Percentiles rank a stretch among this genome's conserved stretches.
Conservation (phyloP, 1,140 invertebrate genomes). For the Cephus cinctus region DNA sequence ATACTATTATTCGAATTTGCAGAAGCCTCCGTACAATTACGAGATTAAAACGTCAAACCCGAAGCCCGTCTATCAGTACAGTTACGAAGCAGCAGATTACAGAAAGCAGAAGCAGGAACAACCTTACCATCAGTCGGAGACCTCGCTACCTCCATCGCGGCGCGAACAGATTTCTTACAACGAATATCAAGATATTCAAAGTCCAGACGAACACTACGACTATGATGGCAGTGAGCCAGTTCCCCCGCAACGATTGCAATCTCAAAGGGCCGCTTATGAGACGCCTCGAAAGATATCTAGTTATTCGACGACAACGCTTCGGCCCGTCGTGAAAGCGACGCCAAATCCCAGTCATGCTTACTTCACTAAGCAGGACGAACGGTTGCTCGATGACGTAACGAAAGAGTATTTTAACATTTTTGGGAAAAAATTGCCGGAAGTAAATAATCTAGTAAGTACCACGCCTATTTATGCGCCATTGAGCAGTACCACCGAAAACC, state of each 20-base stretch:
- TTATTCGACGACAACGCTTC: constrained; percentile 36
- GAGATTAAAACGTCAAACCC: constrained; percentile 38
- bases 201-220: constrained; percentile 27
- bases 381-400: constrained; percentile 71
- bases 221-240: constrained; percentile 26
- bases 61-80: constrained; percentile 63
- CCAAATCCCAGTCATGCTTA: constrained; percentile 66
- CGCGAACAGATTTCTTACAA: constrained; percentile 22
- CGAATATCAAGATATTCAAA: constrained; percentile 36
- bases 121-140: too few relatives aligned
- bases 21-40: constrained; percentile 32
- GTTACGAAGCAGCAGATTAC: constrained; percentile 56
- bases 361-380: constrained; percentile 72
- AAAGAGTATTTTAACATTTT: constrained; percentile 76
- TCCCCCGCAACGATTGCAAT: constrained; percentile 13
- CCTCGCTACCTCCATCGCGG: too few relatives aligned
- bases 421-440: constrained; percentile 67
- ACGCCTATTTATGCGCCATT: constrained; percentile 58
- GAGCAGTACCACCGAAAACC: constrained; percentile 49
- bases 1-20: constrained; percentile 40
- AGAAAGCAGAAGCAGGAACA: constrained; percentile 27
- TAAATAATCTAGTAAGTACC: constrained; percentile 52
- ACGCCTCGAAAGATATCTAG: too few relatives aligned
- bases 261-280: too few relatives aligned
- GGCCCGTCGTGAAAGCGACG: constrained; percentile 48